Evolutionary conservation across 1,140 invertebrate genomes (phyloP).

Genomic region (Acarapis woodi): DNA sequence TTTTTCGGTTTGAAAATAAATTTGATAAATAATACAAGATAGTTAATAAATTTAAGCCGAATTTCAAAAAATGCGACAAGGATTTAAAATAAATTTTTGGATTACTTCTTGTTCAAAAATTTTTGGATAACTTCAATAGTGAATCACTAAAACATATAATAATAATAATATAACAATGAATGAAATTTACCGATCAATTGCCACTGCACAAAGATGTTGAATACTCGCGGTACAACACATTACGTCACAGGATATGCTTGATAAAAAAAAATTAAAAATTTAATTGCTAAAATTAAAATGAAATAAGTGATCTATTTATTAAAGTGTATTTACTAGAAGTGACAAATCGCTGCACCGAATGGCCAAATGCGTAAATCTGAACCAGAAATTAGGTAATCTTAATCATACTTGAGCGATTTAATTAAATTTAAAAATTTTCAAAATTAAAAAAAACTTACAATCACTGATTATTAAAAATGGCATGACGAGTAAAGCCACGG

Average conservation of each 20-base stretch:
- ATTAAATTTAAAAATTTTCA: background rate
- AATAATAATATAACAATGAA: background rate
- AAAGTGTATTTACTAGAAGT: background rate
- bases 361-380: background rate
- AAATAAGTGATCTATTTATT: background rate
- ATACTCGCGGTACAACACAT: slow-evolving; percentile 46
- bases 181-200: slow-evolving; percentile 46
- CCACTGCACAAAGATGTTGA: slow-evolving; percentile 63
- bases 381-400: too few relatives aligned
- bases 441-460: slow-evolving; percentile 33
- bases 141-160: background rate
- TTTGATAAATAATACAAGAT: too few relatives aligned
- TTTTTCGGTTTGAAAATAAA: too few relatives aligned
- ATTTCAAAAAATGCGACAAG: too few relatives aligned
- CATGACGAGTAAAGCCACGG: slow-evolving; percentile 42
- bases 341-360: background rate
- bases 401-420: too few relatives aligned
- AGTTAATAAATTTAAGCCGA: too few relatives aligned
- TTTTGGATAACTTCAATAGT: too few relatives aligned
- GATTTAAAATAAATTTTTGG: too few relatives aligned
- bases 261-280: slow-evolving; percentile 31
- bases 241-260: slow-evolving; percentile 22
- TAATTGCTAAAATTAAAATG: too few relatives aligned
- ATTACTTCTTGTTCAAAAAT: too few relatives aligned
- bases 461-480: slow-evolving; percentile 48